Percentiles rank a stretch among this genome's conserved stretches.
Conservation (phyloP, 2,797 vertebrate genomes). For the Nannoperca australis region DNA sequence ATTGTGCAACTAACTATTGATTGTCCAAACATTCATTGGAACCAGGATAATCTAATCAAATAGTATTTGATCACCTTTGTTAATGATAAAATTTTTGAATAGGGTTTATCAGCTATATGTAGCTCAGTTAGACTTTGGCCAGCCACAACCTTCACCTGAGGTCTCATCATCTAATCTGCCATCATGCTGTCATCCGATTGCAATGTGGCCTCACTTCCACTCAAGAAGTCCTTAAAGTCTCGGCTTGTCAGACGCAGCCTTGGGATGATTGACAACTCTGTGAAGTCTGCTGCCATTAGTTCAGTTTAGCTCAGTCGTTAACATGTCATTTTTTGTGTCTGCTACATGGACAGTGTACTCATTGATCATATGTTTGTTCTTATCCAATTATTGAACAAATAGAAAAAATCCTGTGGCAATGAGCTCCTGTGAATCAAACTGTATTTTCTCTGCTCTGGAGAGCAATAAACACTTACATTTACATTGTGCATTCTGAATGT, state of each 20-base stretch:
- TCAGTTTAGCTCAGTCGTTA: slow-evolving; percentile 18
- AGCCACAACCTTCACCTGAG: slow-evolving; percentile 24
- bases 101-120: background rate
- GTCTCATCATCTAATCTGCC: slow-evolving; percentile 44
- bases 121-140: slow-evolving; percentile 8
- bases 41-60: background rate
- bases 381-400: slow-evolving; percentile 50
- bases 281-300: slow-evolving; percentile 20
- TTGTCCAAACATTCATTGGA: background rate
- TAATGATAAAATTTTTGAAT: background rate
- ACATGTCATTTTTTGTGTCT: slow-evolving; percentile 23
- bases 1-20: background rate
- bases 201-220: slow-evolving; percentile 20
- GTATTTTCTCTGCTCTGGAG: slow-evolving; percentile 9
- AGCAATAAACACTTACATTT: slow-evolving; percentile 24
- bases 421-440: slow-evolving; percentile 39
- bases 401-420: slow-evolving; percentile 33
- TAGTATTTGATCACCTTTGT: background rate
- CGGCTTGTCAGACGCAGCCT: slow-evolving; percentile 25
- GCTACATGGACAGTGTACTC: background rate
- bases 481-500: slow-evolving; percentile 8
- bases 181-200: slow-evolving; percentile 35
- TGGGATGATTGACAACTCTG: slow-evolving; percentile 45
- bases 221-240: slow-evolving; percentile 49
- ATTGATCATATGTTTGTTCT: slow-evolving; percentile 43